Conservation (phyloP, 2,888 invertebrate genomes). For the Melipona beecheii region DNA sequence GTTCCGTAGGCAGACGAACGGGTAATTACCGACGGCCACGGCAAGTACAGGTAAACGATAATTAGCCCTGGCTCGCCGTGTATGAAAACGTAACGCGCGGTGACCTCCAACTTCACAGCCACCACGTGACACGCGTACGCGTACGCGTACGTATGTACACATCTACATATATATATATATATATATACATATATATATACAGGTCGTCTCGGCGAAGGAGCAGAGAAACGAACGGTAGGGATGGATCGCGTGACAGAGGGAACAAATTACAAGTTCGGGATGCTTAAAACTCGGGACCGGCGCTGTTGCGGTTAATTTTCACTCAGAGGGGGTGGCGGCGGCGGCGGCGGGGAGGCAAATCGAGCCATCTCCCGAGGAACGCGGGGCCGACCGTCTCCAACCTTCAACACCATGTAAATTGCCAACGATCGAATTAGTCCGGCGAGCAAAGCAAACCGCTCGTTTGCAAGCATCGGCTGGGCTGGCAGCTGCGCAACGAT, state of each 20-base stretch:
- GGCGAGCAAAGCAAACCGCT: background rate
- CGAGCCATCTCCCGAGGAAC: background rate
- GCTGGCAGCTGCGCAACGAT: constrained; percentile 2
- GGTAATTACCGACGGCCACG: constrained; percentile 2
- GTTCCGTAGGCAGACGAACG: background rate
- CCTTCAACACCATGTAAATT: background rate
- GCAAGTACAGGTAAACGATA: constrained; percentile 6
- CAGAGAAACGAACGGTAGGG: too few species aligned
- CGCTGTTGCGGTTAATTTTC: constrained; percentile 33
- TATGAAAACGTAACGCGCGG: constrained; percentile 1
- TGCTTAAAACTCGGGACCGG: constrained; percentile 7
- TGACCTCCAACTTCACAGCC: constrained; percentile 26
- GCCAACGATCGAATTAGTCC: constrained; percentile 2
- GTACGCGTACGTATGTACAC: background rate
- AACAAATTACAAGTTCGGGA: background rate
- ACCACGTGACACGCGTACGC: background rate
- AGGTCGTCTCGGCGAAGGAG: too few species aligned
- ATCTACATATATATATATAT: too few species aligned
- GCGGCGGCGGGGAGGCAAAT: background rate
- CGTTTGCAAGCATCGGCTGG: constrained; percentile 4
- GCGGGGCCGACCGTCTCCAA: background rate
- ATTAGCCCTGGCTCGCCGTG: constrained; percentile 2
- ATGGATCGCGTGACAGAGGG: constrained; percentile 29
- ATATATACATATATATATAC: background rate
- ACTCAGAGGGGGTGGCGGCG: background rate